Base-by-base conservation (phyloP, 2,797 vertebrate genomes). In the Kryptolebias ocellatus region DNA sequence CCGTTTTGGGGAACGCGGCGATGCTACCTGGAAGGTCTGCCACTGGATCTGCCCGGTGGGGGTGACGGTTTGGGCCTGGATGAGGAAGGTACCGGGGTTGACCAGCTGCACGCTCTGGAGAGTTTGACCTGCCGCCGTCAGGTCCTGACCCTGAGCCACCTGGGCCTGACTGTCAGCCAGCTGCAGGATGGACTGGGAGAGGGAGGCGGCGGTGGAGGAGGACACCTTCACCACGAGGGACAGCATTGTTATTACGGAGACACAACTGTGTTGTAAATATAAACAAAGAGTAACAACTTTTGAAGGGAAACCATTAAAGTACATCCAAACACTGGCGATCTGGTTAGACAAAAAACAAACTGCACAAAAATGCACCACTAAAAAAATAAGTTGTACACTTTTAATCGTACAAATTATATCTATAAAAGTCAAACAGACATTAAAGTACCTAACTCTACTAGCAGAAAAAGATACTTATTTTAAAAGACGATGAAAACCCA, bases 11-110 rank as follows among this genome's bases (percentile, higher is more conserved):
- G 52, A 64, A 44, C 17, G n/a, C 4, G 2, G 4, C n/a, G 14
- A 1, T 5, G 2, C 67, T 60, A 92, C 92, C 95, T 99, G 98
- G 93, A 99, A 99, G 47, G 98, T 99, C 85, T 99, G 98, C 98
- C 98, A 99, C 81, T 98, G 98, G 92, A 99, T 99, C 93, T 99
- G 98, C 74, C 98, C 98, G 2, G 97, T 98, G 67, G 98, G 96
- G 5, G 95, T 96, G 93, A 99, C 96, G 17, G 97, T 99, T 87
- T 98, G 98, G 76, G 98, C 98, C 95, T 99, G 98, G 93, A 99
- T 98, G 87, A 99, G 93, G 92, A 99, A 98, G 67, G 98, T 95
- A 83, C 98, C 98, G 11, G 98, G 96, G 88, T 99, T 99, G 88
- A 99, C 95, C 90, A 99, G 93, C 87, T 99, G 98, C 79, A 99